Conservation (phyloP, 2,113 vertebrate species). For the Gobius niger region DNA sequence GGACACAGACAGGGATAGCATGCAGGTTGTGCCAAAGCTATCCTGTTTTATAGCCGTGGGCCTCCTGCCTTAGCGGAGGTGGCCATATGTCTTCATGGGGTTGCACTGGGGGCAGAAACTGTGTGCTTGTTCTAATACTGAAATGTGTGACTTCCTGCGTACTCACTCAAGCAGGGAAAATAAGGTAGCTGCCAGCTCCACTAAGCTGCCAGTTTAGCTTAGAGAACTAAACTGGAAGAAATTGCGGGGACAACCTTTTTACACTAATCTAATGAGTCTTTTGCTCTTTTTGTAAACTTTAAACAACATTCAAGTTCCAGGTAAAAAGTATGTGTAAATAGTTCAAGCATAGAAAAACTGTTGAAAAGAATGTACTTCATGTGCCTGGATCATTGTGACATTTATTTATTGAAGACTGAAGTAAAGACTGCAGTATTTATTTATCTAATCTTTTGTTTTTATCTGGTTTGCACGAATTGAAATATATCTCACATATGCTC, state of each 20-base stretch:
- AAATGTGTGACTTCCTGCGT: slow-evolving; percentile 47
- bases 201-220: slow-evolving; percentile 3
- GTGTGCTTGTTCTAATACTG: slow-evolving; percentile 12
- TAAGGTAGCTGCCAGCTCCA: slow-evolving; percentile 16
- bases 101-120: slow-evolving; percentile 28
- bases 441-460: too few relatives aligned
- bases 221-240: slow-evolving; percentile 4
- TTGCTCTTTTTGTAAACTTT: neutral
- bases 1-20: slow-evolving; percentile 12
- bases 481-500: too few relatives aligned
- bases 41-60: slow-evolving; percentile 32
- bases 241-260: slow-evolving; percentile 2
- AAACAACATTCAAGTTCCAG: too few relatives aligned
- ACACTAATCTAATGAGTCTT: neutral
- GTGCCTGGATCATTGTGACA: too few relatives aligned
- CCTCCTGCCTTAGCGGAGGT: slow-evolving; percentile 42
- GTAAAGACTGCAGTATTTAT: too few relatives aligned
- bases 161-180: slow-evolving; percentile 41
- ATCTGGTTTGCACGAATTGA: too few relatives aligned
- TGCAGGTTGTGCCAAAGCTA: slow-evolving; percentile 41
- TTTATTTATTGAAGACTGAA: too few relatives aligned
- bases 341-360: too few relatives aligned
- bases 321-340: too few relatives aligned
- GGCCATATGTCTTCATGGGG: slow-evolving; percentile 64
- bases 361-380: too few relatives aligned